Conservation (phyloP, 2,888 invertebrate genomes). For the Aleiodes alternator region DNA sequence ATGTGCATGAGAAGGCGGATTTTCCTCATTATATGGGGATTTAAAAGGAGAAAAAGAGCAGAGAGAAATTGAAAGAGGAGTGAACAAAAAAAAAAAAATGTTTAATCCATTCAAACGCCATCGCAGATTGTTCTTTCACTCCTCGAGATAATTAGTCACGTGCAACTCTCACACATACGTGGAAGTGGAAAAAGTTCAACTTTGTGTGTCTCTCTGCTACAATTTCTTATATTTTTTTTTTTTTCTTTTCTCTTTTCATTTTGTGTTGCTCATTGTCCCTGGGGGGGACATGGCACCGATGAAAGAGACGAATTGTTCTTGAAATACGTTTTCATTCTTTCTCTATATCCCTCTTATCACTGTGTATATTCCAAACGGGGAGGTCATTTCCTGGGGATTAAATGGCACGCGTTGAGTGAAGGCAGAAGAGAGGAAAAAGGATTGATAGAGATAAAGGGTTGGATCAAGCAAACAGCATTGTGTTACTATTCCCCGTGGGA, state of each 20-base stretch:
- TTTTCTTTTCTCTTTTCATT: neutral
- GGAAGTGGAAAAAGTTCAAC: constrained; percentile 21
- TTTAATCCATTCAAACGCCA: constrained; percentile 21
- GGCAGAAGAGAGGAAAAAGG: constrained; percentile 5
- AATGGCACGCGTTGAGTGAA: constrained; percentile 25
- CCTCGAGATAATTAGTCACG: constrained; percentile 31
- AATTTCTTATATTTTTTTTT: constrained; percentile 21
- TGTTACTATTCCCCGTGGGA: neutral
- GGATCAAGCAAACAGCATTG: neutral
- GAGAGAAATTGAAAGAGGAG: neutral
- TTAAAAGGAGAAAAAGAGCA: too few species aligned
- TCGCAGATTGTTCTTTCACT: constrained; percentile 4
- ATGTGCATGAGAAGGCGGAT: too few species aligned
- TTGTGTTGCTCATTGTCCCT: neutral
- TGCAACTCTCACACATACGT: neutral
- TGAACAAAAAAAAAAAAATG: too few species aligned
- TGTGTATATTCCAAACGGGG: constrained; percentile 30
- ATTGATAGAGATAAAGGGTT: constrained; percentile 4
- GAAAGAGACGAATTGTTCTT: constrained; percentile 30
- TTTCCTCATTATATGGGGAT: too few species aligned
- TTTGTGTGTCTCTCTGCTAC: constrained; percentile 4
- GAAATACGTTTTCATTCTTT: constrained; percentile 49
- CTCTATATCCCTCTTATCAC: neutral
- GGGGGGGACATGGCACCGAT: neutral
- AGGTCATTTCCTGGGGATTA: constrained; percentile 44